A percentile compares a stretch with the other conserved stretches of the same genome.
Conservation (phyloP, 1,140 invertebrate species). For the Hetaerina americana region DNA sequence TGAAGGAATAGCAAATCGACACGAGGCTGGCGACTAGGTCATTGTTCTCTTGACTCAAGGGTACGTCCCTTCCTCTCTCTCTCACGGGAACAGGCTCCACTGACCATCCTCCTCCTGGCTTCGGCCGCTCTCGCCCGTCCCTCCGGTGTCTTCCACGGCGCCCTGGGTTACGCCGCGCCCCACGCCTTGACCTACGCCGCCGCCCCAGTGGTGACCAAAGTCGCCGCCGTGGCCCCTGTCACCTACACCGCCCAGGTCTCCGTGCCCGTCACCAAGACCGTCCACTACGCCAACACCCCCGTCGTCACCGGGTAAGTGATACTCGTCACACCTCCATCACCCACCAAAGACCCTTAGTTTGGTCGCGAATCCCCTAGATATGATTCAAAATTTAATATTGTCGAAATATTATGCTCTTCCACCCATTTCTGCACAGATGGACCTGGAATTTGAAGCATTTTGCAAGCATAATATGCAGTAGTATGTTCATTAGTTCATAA, state of each 20-base stretch:
- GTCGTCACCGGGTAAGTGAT: slow-evolving; percentile 29
- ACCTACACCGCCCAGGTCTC: slow-evolving; percentile 11
- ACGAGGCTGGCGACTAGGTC: too few species aligned
- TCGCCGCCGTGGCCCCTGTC: slow-evolving; percentile 19
- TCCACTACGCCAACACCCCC: slow-evolving; percentile 27
- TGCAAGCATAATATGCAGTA: too few species aligned
- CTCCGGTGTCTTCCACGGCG: slow-evolving; percentile 17
- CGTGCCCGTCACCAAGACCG: slow-evolving; percentile 22
- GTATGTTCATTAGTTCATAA: too few species aligned
- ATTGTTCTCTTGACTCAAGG: too few species aligned
- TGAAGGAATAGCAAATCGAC: too few species aligned
- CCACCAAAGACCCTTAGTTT: not conserved
- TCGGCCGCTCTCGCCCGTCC: slow-evolving; percentile 24
- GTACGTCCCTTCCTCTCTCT: too few species aligned
- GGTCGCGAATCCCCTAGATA: not conserved
- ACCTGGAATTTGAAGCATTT: too few species aligned
- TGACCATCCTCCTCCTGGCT: slow-evolving; percentile 21
- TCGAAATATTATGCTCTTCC: too few species aligned
- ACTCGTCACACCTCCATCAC: not conserved
- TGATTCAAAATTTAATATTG: too few species aligned
- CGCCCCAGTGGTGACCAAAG: too few species aligned
- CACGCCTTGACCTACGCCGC: too few species aligned
- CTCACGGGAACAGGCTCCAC: not conserved
- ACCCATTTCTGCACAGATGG: too few species aligned
- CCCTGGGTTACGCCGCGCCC: slow-evolving; percentile 24